Evolutionary conservation across 2,797 vertebrate genomes (phyloP), one percentile per base, ranked within the genome.

Genomic region (Aldrovandia affinis): DNA sequence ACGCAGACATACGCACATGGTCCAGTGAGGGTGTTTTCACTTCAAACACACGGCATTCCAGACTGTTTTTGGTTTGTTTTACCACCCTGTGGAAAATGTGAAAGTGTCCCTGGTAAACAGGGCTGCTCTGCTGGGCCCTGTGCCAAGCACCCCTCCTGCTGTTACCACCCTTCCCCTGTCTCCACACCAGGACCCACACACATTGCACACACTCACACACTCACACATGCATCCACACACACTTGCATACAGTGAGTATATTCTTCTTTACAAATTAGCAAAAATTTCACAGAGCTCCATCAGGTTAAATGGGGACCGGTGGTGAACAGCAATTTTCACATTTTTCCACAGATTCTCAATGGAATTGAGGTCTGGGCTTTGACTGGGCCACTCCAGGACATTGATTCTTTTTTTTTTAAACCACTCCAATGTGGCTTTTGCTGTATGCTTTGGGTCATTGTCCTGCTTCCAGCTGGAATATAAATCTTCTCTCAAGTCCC

Each of bases 81-180:
- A 85, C 85, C 83, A 85, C 83, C 84, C 78, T 82, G 78, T 81
- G 86, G 82, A 90, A 90, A 89, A 89, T 80, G 73, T 85, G 75
- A 86, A 68, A 86, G 84, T 81, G 57, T 55, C 86, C 83, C 36
- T 57, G 81, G 86, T 88, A 81, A 86, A 86, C 65, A 79, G 78
- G 28, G 77, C 73, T 77, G 73, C 73, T 77, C 73, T 10, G 42
- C 73, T 47, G 73, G 73, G 73, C 73, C 73, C 22, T 44, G 73
- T 77, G 39, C 73, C 73, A 77, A 47, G 39, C 54, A 55, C 50
- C 83, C 86, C 84, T 81, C 82, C 83, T 59, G 63, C 78, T 57
- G 86, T 55, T 44, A 77, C 6, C 30, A 20, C 25, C 7, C 9
- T 42, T 30, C 2, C 55, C 2, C 55, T 42, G 44, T 20, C 61